Evolutionary conservation across 2,797 vertebrate genomes (phyloP).

Genomic region (Alfaro cultratus): DNA sequence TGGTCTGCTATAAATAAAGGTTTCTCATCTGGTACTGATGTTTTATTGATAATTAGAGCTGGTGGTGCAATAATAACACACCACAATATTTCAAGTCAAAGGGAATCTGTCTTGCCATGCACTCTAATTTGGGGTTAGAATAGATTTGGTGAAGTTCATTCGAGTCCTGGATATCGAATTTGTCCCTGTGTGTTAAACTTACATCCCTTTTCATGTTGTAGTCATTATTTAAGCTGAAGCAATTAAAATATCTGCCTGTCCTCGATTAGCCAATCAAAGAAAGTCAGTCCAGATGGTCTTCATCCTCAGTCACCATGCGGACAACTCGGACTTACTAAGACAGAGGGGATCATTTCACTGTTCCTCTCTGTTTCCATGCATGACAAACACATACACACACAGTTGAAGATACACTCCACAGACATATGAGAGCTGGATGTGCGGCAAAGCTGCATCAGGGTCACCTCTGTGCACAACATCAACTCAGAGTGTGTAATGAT

Average conservation of each 20-base stretch:
- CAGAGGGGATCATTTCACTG: slow-evolving; percentile 51
- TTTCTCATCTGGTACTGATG: neutral
- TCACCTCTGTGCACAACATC: neutral
- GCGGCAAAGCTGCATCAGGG: slow-evolving; percentile 10
- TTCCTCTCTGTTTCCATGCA: slow-evolving; percentile 36
- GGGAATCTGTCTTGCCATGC: neutral
- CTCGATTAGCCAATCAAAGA: slow-evolving; percentile 47
- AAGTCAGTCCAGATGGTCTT: slow-evolving; percentile 63
- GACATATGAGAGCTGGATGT: slow-evolving; percentile 10
- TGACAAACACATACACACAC: slow-evolving; percentile 39
- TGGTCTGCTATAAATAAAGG: neutral
- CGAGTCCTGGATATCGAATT: neutral
- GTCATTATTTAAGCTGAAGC: slow-evolving; percentile 66
- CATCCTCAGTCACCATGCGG: slow-evolving; percentile 40
- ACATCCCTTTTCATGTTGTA: slow-evolving; percentile 37
- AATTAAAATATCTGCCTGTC: slow-evolving; percentile 48
- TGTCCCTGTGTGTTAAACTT: slow-evolving; percentile 27
- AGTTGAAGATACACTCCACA: slow-evolving; percentile 11
- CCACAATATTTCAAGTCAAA: neutral
- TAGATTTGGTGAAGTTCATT: neutral
- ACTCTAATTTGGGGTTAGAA: neutral
- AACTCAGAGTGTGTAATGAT: neutral
- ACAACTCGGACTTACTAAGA: slow-evolving; percentile 48
- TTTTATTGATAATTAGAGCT: neutral
- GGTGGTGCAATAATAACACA: neutral